A percentile compares a stretch with the other conserved stretches of the same genome.
Conservation (phyloP, 2,888 invertebrate species). For the Eulithis testata region DNA sequence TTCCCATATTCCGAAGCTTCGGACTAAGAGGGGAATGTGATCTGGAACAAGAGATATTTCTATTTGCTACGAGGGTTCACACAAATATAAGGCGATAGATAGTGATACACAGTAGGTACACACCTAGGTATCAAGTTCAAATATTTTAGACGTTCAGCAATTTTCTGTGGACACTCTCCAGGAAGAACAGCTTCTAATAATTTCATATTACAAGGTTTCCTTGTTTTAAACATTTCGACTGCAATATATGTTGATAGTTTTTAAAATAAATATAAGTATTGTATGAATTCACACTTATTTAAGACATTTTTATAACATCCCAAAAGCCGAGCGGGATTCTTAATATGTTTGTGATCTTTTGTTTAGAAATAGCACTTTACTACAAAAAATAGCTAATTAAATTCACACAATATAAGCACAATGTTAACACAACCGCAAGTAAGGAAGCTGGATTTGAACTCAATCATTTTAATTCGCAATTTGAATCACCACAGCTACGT, state of each 20-base stretch:
- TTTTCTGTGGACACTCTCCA: slow-evolving; percentile 19
- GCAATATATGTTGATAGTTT: not conserved
- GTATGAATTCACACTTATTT: not conserved
- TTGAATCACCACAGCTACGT: slow-evolving; percentile 16
- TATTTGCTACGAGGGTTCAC: too few relatives aligned
- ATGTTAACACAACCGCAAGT: slow-evolving; percentile 8
- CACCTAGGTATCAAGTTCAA: slow-evolving; percentile 29
- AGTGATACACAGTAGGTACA: slow-evolving; percentile 12
- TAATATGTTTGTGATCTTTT: too few relatives aligned
- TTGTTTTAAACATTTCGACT: slow-evolving; percentile 13
- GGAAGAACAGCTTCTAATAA: not conserved
- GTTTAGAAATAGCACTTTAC: too few relatives aligned
- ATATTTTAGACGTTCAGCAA: slow-evolving; percentile 26
- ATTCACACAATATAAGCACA: slow-evolving; percentile 1
- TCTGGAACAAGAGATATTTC: slow-evolving; percentile 58
- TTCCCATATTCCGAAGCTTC: slow-evolving; percentile 80
- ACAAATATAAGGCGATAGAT: too few relatives aligned
- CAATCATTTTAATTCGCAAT: slow-evolving; percentile 25
- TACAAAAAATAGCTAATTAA: not conserved
- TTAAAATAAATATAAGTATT: not conserved
- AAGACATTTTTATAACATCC: too few relatives aligned
- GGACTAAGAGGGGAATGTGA: slow-evolving; percentile 88
- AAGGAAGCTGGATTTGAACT: slow-evolving; percentile 16
- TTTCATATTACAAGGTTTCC: slow-evolving; percentile 21
- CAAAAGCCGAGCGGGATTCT: too few relatives aligned